Conservation (phyloP, 2,888 invertebrate genomes). For the Amphimallon solstitiale region DNA sequence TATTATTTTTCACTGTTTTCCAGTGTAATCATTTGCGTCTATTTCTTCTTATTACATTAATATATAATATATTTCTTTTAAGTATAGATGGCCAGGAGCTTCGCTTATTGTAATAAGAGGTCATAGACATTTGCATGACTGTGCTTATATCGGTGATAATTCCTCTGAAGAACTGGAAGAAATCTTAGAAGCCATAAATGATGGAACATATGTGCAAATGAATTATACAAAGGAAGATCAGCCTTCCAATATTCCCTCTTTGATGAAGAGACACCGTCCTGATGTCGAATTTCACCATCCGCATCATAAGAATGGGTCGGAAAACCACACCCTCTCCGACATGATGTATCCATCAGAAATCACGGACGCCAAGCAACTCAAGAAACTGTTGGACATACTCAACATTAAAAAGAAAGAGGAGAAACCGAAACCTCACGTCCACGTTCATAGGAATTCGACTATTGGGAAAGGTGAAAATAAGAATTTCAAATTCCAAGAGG, state of each 20-base stretch:
- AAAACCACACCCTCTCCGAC: slow-evolving; percentile 50
- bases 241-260: slow-evolving; percentile 70
- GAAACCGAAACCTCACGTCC: slow-evolving; percentile 56
- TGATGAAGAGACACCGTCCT: slow-evolving; percentile 72
- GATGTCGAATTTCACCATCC: slow-evolving; percentile 73
- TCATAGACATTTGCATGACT: slow-evolving; percentile 79
- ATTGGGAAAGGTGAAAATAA: slow-evolving; percentile 62
- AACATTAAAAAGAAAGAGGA: slow-evolving; percentile 55
- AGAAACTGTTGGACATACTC: slow-evolving; percentile 53
- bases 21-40: too few relatives aligned
- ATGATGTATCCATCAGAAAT: slow-evolving; percentile 52
- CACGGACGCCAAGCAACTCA: slow-evolving; percentile 56
- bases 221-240: slow-evolving; percentile 59
- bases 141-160: slow-evolving; percentile 83
- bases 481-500: slow-evolving; percentile 53
- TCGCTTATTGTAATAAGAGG: slow-evolving; percentile 81
- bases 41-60: too few relatives aligned
- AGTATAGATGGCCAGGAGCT: slow-evolving; percentile 76
- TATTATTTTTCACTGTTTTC: too few relatives aligned
- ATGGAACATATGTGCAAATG: slow-evolving; percentile 52
- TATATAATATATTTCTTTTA: neutral
- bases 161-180: slow-evolving; percentile 81
- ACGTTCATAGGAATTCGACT: slow-evolving; percentile 62
- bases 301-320: slow-evolving; percentile 51
- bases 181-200: slow-evolving; percentile 57